Conservation (phyloP, 2,113 vertebrate species). For the Promerops cafer region DNA sequence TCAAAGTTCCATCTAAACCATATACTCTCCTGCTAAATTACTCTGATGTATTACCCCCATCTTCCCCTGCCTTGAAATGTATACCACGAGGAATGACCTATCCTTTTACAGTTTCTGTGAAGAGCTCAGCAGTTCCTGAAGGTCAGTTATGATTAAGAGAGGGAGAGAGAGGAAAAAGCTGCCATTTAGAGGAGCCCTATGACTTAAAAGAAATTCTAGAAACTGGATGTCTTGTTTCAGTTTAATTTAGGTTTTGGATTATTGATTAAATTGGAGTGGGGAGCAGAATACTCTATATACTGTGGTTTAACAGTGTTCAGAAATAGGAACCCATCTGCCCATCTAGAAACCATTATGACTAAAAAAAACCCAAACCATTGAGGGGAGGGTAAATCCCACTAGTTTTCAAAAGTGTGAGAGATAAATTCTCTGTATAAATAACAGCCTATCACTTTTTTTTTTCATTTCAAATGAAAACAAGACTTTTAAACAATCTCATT, state of each 20-base stretch:
- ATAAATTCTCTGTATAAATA: neutral
- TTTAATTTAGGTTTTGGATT: neutral
- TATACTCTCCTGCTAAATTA: neutral
- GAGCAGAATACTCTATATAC: neutral
- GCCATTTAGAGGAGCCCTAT: neutral
- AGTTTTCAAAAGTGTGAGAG: neutral
- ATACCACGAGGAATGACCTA: neutral
- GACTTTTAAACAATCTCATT: neutral
- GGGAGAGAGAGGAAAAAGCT: neutral
- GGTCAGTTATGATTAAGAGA: neutral
- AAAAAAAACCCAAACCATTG: neutral
- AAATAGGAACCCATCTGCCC: too few relatives aligned
- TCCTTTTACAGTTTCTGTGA: neutral
- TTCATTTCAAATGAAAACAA: neutral
- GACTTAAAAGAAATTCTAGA: neutral
- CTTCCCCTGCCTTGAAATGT: neutral
- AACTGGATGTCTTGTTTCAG: neutral
- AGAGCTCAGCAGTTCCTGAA: neutral
- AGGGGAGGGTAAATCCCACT: neutral
- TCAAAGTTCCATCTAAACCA: neutral
- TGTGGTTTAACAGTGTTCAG: neutral
- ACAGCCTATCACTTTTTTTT: neutral
- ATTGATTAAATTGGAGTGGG: neutral
- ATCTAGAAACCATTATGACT: neutral
- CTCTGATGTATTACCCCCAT: fast-evolving